phyloP scores from a whole-genome alignment of 2,113 vertebrate species.

The Hippotragus niger region DNA sequence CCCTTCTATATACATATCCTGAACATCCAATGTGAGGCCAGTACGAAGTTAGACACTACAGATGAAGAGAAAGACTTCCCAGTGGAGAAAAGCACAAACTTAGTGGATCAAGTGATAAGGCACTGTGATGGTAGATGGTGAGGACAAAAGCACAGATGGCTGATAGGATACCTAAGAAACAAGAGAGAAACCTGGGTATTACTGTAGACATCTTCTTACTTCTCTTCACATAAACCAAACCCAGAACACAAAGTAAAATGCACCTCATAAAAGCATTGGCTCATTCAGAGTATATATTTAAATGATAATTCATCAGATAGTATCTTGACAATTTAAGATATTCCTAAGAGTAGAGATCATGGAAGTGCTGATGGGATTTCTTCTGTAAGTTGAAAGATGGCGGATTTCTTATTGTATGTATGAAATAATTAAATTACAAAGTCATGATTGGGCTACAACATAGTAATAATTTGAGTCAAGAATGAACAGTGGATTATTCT shows the following conservation, averaged over 20 bases:
- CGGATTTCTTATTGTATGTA: not conserved
- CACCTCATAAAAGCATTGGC: not conserved
- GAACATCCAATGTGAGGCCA: not conserved
- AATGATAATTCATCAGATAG: not conserved
- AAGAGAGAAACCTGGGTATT: not conserved
- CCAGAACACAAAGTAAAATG: not conserved
- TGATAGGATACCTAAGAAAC: not conserved
- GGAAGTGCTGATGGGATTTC: not conserved
- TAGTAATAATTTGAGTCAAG: not conserved
- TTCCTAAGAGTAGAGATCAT: not conserved
- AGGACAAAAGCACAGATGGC: fast-evolving
- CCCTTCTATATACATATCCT: not conserved
- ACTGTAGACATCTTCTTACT: not conserved
- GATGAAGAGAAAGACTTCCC: not conserved
- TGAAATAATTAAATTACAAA: not conserved
- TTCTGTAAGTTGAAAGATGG: not conserved
- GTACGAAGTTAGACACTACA: not conserved
- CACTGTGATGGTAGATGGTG: not conserved
- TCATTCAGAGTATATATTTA: not conserved
- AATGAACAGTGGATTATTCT: not conserved
- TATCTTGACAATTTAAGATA: not conserved
- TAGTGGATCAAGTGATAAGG: not conserved
- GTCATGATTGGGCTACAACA: not conserved
- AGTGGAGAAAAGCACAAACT: not conserved
- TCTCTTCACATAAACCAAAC: not conserved